phyloP scores from a whole-genome alignment of 2,797 vertebrate genomes.

The Gambelia wislizenii region DNA sequence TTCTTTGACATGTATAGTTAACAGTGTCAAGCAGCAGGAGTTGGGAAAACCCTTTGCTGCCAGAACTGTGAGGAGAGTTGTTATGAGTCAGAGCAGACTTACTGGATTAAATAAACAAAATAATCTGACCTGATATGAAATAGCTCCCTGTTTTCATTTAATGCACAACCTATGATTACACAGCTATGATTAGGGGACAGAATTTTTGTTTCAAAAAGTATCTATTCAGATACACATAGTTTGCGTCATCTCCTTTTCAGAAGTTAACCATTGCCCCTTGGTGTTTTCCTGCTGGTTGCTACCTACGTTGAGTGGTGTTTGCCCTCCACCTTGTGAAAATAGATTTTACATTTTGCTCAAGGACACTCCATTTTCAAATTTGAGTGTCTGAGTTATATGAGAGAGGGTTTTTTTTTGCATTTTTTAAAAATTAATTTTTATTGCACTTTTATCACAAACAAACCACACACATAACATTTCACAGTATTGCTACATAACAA shows the following conservation, averaged over 20 bases:
- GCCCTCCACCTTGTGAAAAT: not conserved
- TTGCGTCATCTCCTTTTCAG: not conserved
- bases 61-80: not conserved
- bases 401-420: too few relatives aligned
- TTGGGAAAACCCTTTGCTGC: not conserved
- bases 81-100: not conserved
- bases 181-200: not conserved
- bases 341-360: not conserved
- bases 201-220: not conserved
- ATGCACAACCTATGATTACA: too few relatives aligned
- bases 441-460: too few relatives aligned
- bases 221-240: not conserved
- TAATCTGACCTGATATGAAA: not conserved
- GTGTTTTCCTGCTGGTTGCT: not conserved
- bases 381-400: not conserved
- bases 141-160: too few relatives aligned
- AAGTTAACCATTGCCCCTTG: not conserved
- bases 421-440: too few relatives aligned
- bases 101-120: not conserved
- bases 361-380: not conserved
- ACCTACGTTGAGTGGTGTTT: not conserved
- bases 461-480: too few relatives aligned
- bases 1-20: not conserved
- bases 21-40: not conserved
- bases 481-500: too few relatives aligned